A percentile compares a stretch with the other conserved stretches of the same genome.
Conservation (phyloP, 2,113 vertebrate genomes). For the Zootoca vivipara region DNA sequence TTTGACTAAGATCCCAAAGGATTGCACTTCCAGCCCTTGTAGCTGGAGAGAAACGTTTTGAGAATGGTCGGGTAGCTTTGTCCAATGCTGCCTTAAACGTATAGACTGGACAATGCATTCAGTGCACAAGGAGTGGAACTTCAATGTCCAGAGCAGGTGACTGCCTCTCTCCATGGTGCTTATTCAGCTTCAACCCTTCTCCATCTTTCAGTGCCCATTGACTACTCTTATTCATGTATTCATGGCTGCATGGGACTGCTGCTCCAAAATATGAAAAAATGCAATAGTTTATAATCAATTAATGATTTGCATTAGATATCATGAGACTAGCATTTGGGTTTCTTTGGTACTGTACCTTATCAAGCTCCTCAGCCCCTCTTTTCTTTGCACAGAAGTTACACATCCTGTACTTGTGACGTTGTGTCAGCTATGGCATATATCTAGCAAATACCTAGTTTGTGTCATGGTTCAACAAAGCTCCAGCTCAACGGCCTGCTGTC, state of each 20-base stretch:
- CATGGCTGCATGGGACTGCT: neutral
- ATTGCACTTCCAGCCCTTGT: neutral
- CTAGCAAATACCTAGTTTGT: neutral
- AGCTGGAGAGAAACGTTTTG: neutral
- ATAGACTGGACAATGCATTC: neutral
- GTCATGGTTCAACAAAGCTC: neutral
- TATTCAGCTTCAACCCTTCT: neutral
- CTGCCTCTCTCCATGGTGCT: slow-evolving; percentile 32
- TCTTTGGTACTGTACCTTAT: no score
- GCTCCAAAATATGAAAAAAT: neutral
- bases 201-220: neutral
- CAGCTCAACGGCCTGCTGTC: neutral
- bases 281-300: neutral
- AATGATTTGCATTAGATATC: neutral
- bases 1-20: neutral
- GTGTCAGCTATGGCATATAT: neutral
- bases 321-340: neutral
- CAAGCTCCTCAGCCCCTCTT: neutral
- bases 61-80: neutral
- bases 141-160: slow-evolving; percentile 1
- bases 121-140: neutral
- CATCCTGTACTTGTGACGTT: no score
- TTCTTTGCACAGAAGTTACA: neutral
- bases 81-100: neutral
- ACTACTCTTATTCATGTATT: neutral